phyloP scores from a whole-genome alignment of 1,140 invertebrate genomes.

The Drosophila micromelanica region DNA sequence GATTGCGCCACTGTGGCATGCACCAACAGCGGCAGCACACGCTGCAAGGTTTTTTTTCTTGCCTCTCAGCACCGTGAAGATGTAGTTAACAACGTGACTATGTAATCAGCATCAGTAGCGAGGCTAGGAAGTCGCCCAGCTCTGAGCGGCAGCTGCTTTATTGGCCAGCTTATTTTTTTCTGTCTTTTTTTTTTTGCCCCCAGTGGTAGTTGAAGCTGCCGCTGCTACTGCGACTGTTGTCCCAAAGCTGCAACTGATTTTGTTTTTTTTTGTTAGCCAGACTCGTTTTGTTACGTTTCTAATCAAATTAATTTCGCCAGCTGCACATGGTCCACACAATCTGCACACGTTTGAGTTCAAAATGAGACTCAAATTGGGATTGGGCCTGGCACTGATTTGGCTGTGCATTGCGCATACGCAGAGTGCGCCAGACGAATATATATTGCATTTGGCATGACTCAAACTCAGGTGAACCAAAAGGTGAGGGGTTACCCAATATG shows the following conservation, averaged over 20 bases:
- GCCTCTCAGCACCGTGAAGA: constrained; percentile 67
- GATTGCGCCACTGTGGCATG: constrained; percentile 73
- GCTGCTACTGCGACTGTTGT: background rate
- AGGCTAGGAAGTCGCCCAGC: constrained; percentile 62
- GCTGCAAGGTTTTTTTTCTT: constrained; percentile 56
- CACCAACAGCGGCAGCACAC: constrained; percentile 53
- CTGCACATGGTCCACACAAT: constrained; percentile 37
- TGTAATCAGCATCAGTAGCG: constrained; percentile 72
- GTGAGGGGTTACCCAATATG: constrained; percentile 30
- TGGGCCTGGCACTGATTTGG: constrained; percentile 27
- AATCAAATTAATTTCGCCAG: constrained; percentile 79
- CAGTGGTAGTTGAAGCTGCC: background rate
- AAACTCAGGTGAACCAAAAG: constrained; percentile 48
- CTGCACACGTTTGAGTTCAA: constrained; percentile 43
- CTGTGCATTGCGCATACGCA: constrained; percentile 67
- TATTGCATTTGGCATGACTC: constrained; percentile 65
- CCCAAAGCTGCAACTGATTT: constrained; percentile 61
- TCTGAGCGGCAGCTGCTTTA: constrained; percentile 35
- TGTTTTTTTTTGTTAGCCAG: constrained; percentile 37
- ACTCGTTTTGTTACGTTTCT: constrained; percentile 61
- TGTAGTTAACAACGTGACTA: constrained; percentile 82
- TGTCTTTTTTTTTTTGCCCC: background rate
- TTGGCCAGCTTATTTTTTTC: background rate
- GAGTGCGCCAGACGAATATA: constrained; percentile 37
- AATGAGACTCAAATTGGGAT: constrained; percentile 16